phyloP scores from a whole-genome alignment of 2,797 vertebrate genomes.

The Acrossocheilus wenchowensis region DNA sequence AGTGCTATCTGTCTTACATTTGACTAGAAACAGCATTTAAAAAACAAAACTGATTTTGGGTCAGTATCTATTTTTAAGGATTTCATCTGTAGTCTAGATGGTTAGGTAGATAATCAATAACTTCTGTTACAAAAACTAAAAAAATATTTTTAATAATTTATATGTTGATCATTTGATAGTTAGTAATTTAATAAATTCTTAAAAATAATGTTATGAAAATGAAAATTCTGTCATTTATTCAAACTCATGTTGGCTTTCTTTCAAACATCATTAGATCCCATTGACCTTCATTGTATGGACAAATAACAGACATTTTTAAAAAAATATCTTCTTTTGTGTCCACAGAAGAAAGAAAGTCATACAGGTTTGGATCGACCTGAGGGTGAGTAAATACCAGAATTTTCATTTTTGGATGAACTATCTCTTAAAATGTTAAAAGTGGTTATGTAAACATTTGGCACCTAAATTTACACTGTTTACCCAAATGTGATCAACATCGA shows the following conservation, averaged over 20 bases:
- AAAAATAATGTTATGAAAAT: not conserved
- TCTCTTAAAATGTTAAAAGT: constrained; percentile 3
- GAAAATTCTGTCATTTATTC: not conserved
- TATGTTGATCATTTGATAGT: not conserved
- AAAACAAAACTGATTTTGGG: not conserved
- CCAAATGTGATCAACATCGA: constrained; percentile 18
- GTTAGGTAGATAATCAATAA: not conserved
- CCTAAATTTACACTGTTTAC: not conserved
- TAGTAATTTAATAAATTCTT: not conserved
- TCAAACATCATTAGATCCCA: not conserved
- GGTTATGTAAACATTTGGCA: constrained; percentile 26
- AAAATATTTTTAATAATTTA: not conserved
- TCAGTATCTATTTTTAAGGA: not conserved
- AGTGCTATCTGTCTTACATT: constrained; percentile 16
- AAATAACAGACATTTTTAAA: not conserved
- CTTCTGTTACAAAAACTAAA: not conserved
- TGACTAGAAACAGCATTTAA: not conserved
- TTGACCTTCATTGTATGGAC: not conserved
- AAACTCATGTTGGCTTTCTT: not conserved
- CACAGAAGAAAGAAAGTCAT: not conserved
- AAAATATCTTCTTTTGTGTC: not conserved
- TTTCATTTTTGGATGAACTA: not conserved
- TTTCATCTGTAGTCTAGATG: not conserved
- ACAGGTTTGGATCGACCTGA: not conserved
- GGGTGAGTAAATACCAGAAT: not conserved